Base-by-base conservation (phyloP, 1,140 invertebrate species). In the Cheumatopsyche charites region DNA sequence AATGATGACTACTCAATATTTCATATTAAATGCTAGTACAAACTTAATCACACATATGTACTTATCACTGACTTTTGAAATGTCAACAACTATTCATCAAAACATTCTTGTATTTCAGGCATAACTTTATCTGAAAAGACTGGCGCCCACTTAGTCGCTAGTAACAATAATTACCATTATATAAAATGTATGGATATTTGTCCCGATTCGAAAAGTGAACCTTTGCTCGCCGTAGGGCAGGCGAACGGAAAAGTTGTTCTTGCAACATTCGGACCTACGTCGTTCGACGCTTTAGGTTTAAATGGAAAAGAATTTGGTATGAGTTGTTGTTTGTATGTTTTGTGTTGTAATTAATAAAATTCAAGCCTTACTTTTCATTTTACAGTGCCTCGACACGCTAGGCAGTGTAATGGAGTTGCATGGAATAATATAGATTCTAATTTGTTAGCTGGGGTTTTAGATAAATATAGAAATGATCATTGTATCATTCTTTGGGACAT, bases 401-500 rank as follows among this genome's bases (percentile, higher is more conserved):
- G 95, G 26, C 90, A 92, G 77, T 97, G 95, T 79, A 94, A 94
- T 69, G 88, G 91, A n/a, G 85, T 98, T 2, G 87, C 90, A 36
- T 98, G 95, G 94, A 96, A 94, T 83, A 90, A 89, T n/a, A 79
- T 87, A n/a, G 93, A 97, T 72, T 86, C 86, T 7, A 91, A 95
- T 79, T 85, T 96, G 71, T 79, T 98, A 62, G 92, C 92, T 1
- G 91, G 90, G 70, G 95, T 93, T 0, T 86, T 96, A 72, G 95
- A 97, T 72, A 94, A 94, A 79, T 89, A 94, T 78, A 86, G 92
- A 71, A 90, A 89, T n/a, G 93, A 94, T 78, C 88, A 91, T 78
- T 93, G 91, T 42, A 86, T 94, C 15, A 81, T 91, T 12, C 82
- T 94, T n/a, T 94, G 92, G 91, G 92, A 95, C 80, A 88, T 92